Percentiles rank a stretch among this genome's conserved stretches.
These are phyloP conservation scores for Nomada goodeniana DNA, from an alignment of 2,888 invertebrate genomes.

Conservation along the genomic window DNA sequence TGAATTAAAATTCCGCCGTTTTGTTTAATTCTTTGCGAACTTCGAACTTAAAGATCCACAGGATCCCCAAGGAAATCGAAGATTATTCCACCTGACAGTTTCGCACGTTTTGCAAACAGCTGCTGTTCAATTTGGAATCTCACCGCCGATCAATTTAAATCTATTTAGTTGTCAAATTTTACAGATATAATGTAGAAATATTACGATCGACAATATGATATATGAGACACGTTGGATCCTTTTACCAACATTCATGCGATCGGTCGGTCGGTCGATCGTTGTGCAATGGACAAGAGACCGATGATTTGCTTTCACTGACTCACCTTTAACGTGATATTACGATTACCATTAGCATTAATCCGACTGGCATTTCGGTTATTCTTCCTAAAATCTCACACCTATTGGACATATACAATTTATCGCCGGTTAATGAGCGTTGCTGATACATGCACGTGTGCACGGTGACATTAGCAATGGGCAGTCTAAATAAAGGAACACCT, in stretches of 20 bases:
- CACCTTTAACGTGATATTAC: conserved; percentile 82
- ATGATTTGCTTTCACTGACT: conserved; percentile 82
- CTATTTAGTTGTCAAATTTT: not conserved
- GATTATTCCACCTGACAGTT: too few relatives aligned
- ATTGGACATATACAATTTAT: conserved; percentile 12
- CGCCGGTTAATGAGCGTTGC: not conserved
- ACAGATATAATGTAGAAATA: not conserved
- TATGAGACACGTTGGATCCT: conserved; percentile 37
- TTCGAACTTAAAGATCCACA: too few relatives aligned
- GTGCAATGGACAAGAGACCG: conserved; percentile 69
- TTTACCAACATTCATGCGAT: conserved; percentile 45
- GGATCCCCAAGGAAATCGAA: too few relatives aligned
- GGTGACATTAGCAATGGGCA: too few relatives aligned
- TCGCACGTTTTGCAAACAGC: too few relatives aligned
- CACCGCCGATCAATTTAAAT: not conserved
- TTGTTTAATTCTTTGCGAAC: too few relatives aligned
- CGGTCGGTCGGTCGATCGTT: conserved; percentile 57
- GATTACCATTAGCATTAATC: conserved; percentile 79
- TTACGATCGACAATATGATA: not conserved
- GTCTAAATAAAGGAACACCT: too few relatives aligned
- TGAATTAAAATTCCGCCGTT: too few relatives aligned
- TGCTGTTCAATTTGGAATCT: too few relatives aligned
- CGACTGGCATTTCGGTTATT: conserved; percentile 72
- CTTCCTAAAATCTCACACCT: conserved; percentile 72
- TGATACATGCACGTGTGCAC: too few relatives aligned